Evolutionary conservation across 2,797 vertebrate genomes (phyloP).

Genomic region (Fratercula arctica): DNA sequence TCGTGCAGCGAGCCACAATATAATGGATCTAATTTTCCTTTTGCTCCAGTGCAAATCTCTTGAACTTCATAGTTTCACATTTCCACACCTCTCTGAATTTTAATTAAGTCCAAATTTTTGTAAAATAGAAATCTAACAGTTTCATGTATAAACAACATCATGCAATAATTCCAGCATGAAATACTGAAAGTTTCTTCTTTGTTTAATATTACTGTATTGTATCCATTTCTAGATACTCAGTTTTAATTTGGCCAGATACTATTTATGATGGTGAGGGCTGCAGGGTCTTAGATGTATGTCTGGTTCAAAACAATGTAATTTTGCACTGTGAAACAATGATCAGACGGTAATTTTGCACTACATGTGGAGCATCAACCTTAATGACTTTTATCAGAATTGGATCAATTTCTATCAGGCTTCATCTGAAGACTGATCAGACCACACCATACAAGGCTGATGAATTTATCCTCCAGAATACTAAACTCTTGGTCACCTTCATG

Average conservation of each 20-base stretch:
- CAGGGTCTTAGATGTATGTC: not conserved
- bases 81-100: not conserved
- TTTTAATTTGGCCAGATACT: not conserved
- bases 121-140: not conserved
- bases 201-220: not conserved
- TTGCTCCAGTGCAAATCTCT: not conserved
- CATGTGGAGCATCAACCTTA: not conserved
- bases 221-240: not conserved
- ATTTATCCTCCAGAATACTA: not conserved
- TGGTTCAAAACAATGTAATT: not conserved
- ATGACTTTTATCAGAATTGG: not conserved
- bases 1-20: not conserved
- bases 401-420: not conserved
- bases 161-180: not conserved
- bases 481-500: not conserved
- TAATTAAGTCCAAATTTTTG: not conserved
- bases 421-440: not conserved
- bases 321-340: not conserved
- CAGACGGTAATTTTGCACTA: not conserved
- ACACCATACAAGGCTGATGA: not conserved
- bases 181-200: not conserved
- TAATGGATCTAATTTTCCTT: not conserved
- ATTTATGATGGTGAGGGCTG: not conserved
- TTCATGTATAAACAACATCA: not conserved
- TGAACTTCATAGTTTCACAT: not conserved